Percentiles rank a stretch among this genome's conserved stretches.
Evolutionary conservation across 2,888 invertebrate species (phyloP).

Genomic region (Diarsia rubi): DNA sequence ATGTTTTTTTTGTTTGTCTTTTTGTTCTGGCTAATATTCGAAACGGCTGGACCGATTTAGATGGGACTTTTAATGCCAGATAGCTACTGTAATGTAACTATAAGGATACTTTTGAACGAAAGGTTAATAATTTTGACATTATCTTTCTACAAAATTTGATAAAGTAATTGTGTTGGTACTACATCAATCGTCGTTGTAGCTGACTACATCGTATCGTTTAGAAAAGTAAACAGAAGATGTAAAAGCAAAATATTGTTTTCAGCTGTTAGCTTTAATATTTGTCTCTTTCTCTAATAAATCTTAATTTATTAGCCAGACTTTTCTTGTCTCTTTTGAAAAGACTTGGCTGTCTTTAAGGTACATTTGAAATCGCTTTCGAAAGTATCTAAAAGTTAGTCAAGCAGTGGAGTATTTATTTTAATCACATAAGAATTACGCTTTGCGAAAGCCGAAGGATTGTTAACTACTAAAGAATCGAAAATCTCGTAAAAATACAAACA

Average conservation of each 20-base stretch:
- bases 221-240: constrained; percentile 27
- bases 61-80: too few relatives aligned
- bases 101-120: too few relatives aligned
- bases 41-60: too few relatives aligned
- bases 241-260: constrained; percentile 26
- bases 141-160: too few relatives aligned
- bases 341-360: constrained; percentile 19
- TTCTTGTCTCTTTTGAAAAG: constrained; percentile 47
- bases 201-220: neutral
- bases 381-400: neutral
- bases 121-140: too few relatives aligned
- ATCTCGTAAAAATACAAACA: too few relatives aligned
- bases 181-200: neutral
- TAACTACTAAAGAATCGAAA: neutral
- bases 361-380: constrained; percentile 11
- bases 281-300: constrained; percentile 53
- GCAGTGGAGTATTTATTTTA: constrained; percentile 24
- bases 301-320: constrained; percentile 51
- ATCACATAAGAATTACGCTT: constrained; percentile 3
- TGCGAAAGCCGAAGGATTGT: neutral
- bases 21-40: too few relatives aligned
- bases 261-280: constrained; percentile 27
- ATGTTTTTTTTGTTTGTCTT: too few relatives aligned
- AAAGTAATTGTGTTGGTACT: too few relatives aligned
- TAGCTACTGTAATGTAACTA: too few relatives aligned